A percentile compares a stretch with the other conserved stretches of the same genome.
Conservation (phyloP, 2,113 vertebrate genomes). For the Corynorhinus townsendii region DNA sequence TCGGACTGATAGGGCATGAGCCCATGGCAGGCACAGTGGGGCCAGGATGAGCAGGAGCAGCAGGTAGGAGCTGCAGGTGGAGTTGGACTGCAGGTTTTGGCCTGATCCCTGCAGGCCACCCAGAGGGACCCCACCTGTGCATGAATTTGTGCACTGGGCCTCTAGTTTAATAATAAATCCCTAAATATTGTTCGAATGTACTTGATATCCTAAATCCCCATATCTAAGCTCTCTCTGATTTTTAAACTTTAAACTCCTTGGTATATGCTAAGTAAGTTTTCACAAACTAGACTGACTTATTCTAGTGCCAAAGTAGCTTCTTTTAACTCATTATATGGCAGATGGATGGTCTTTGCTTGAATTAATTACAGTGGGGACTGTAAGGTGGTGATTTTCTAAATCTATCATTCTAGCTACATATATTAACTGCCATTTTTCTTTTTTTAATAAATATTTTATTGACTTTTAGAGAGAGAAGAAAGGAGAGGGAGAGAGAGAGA, state of each 20-base stretch:
- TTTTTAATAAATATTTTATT: background rate
- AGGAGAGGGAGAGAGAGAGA: background rate
- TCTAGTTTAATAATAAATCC: constrained; percentile 18
- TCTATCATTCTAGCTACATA: background rate
- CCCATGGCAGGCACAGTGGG: too few relatives aligned
- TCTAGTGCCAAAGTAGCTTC: background rate
- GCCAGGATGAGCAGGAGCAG: too few relatives aligned
- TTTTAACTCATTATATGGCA: constrained; percentile 7
- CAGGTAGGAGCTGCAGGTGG: too few relatives aligned
- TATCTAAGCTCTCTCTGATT: background rate
- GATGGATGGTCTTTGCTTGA: background rate
- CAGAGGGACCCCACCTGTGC: too few relatives aligned
- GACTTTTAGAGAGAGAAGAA: background rate
- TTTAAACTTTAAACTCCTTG: constrained; percentile 40
- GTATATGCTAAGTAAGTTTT: constrained; percentile 13
- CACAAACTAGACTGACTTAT: background rate
- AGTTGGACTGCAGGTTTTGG: too few relatives aligned
- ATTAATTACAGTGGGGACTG: background rate
- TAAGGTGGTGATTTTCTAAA: background rate
- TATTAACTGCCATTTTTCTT: background rate
- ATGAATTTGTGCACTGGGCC: too few relatives aligned
- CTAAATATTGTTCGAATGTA: constrained; percentile 29
- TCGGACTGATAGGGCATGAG: too few relatives aligned
- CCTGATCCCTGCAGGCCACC: too few relatives aligned
- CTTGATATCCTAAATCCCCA: background rate